A percentile compares a stretch with the other conserved stretches of the same genome.
phyloP scores from a whole-genome alignment of 2,888 invertebrate species.

The Dichetophora obliterata region DNA sequence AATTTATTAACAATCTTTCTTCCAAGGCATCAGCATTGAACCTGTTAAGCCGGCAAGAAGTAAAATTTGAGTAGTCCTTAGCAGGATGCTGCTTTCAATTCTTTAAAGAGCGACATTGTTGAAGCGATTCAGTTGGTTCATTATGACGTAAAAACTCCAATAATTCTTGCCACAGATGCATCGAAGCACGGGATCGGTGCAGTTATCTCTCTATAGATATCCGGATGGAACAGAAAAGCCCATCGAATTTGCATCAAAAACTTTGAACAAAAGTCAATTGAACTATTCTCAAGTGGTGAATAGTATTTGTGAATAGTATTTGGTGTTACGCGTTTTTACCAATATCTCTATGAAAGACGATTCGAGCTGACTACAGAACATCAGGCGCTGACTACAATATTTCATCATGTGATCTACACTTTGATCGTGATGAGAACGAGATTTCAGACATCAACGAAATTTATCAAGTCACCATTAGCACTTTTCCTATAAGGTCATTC shows the following conservation, averaged over 20 bases:
- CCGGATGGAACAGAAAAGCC: neutral
- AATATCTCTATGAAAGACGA: too few species aligned
- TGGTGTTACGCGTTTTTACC: too few species aligned
- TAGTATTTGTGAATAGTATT: too few species aligned
- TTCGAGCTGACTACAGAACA: too few species aligned
- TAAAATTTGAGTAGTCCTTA: neutral
- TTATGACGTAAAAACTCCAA: neutral
- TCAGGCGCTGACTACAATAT: too few species aligned
- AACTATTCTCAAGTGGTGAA: neutral
- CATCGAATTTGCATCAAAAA: neutral
- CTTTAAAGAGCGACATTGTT: neutral
- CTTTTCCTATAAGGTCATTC: too few species aligned
- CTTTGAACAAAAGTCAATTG: neutral
- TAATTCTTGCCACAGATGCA: neutral
- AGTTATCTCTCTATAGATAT: neutral
- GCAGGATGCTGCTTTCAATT: neutral
- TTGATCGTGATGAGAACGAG: too few species aligned
- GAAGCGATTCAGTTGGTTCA: neutral
- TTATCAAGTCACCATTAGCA: too few species aligned
- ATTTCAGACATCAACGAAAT: too few species aligned
- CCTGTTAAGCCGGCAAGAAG: neutral
- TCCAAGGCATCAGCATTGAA: conserved; percentile 43
- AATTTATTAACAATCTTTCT: conserved; percentile 44
- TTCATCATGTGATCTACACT: too few species aligned
- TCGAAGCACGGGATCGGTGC: neutral